Base-by-base conservation (phyloP, 2,888 invertebrate species). In the Drosophila paranaensis region DNA sequence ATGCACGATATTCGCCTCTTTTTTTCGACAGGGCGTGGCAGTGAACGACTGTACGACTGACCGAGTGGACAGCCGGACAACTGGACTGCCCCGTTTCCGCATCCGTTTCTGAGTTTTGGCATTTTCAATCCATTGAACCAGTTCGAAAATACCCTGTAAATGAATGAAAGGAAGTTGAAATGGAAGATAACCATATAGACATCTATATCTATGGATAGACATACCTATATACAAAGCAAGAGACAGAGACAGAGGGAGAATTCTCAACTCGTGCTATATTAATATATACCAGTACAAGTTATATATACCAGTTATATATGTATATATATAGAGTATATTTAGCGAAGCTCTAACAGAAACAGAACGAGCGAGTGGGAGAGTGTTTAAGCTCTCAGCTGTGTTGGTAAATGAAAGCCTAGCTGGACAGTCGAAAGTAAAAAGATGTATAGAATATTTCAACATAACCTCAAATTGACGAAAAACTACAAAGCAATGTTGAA, bases 1-100 rank as follows among this genome's bases (percentile, higher is more conserved):
- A 77, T 63, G 43, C 73, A 56, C 20, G 65, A 65, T 30, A 25
- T 33, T 30, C 45, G 42, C 51, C 35, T n/a, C 45, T 16, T 20
- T 46, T 45, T 62, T 50, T 16, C 35, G 6, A 9, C 13, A 33
- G 48, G 65, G 60, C 60, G 57, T 58, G 77, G 71, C 71, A 11
- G 35, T 45, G 39, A 33, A 27, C 20, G 46, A 55, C 45, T 54
- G 65, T 70, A 55, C 16, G 48, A 37, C 39, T 27, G 39, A n/a
- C 27, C 27, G 54, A 54, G 46, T 13, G 45, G 25, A 25, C 45
- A 14, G 6, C 3, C 63, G 16, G 39, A 65, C 54, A 56, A 37
- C 45, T 65, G 58, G 57, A 61, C 61, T 56, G 71, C 45, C 65
- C 57, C 66, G 72, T 77, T 87, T 84, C 88, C 88, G 88, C 60